phyloP scores from a whole-genome alignment of 35 echinoderm and acorn worm genomes.

The Apostichopus japonicus region DNA sequence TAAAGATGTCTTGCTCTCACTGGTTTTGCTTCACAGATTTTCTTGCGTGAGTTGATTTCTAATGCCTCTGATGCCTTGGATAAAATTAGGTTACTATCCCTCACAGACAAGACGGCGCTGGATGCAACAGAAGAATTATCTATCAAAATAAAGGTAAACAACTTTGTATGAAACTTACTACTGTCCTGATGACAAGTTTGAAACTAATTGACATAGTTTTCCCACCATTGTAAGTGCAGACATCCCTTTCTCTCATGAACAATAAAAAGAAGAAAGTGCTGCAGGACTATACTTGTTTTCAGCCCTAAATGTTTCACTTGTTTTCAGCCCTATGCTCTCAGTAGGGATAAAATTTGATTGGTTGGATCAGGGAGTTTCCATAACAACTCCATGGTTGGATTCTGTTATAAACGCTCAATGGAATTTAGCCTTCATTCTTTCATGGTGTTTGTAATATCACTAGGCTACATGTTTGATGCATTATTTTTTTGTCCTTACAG shows the following conservation, averaged over 20 bases:
- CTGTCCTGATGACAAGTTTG: neutral
- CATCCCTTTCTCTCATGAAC: too few species aligned
- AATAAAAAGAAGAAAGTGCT: neutral
- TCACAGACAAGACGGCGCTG: conserved; percentile 88
- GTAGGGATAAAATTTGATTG: too few species aligned
- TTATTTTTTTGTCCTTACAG: conserved; percentile 30
- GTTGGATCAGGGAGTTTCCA: too few species aligned
- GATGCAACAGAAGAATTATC: conserved; percentile 95
- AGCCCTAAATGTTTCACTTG: too few species aligned
- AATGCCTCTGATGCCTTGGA: conserved; percentile 99
- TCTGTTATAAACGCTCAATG: too few species aligned
- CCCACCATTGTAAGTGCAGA: neutral
- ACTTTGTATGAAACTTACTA: neutral
- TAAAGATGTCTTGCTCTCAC: neutral
- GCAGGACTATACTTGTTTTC: too few species aligned
- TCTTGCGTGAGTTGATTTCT: conserved; percentile 98
- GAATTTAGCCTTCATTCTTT: too few species aligned
- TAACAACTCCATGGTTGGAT: too few species aligned
- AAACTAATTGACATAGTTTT: neutral
- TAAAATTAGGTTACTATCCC: conserved; percentile 92
- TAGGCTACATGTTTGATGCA: too few species aligned
- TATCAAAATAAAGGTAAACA: conserved; percentile 93
- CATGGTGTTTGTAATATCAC: too few species aligned
- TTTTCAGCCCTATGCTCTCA: too few species aligned
- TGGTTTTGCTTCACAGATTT: conserved; percentile 73